Conservation (phyloP, 2,113 vertebrate species). For the cattle (Bos taurus) region ARS-UCD2.0 NC_037356.1:45097501-45098000, state of each 20-base stretch:
- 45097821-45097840: background rate
- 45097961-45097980: background rate
- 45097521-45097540: background rate
- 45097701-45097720: background rate
- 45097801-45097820: background rate
- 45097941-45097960: background rate
- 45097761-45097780: background rate
- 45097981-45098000: background rate
- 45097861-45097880: slow-evolving; percentile 6
- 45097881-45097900: background rate
- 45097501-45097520: slow-evolving; percentile 1
- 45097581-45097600: background rate
- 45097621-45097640: background rate
- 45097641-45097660: background rate
- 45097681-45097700: background rate
- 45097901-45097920: background rate
- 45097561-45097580: background rate
- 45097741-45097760: background rate
- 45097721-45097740: background rate
- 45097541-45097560: background rate
- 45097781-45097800: background rate
- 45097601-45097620: background rate
- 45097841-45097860: background rate
- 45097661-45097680: background rate
- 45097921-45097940: background rate